Evolutionary conservation across 2,797 vertebrate species (phyloP).

Genomic region (Sebastolobus alascanus): DNA sequence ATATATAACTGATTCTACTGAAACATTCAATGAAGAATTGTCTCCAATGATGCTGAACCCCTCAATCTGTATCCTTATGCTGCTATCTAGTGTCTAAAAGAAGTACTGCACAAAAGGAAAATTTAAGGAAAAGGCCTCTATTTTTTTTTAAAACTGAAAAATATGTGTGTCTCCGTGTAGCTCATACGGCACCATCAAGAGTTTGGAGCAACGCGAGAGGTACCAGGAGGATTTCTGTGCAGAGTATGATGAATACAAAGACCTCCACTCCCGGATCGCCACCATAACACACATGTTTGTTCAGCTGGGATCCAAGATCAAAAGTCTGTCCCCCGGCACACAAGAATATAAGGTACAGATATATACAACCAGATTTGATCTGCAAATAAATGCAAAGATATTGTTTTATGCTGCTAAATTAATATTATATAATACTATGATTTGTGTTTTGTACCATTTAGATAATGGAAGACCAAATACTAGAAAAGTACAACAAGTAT

Average conservation of each 20-base stretch:
- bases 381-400: not conserved
- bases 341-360: conserved; percentile 86
- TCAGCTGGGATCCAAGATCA: conserved; percentile 89
- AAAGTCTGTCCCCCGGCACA: conserved; percentile 85
- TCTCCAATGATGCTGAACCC: not conserved
- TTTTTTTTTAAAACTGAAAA: not conserved
- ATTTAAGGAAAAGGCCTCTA: not conserved
- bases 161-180: conserved; percentile 65
- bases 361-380: not conserved
- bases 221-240: conserved; percentile 90
- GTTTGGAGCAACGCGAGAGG: conserved; percentile 82
- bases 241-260: conserved; percentile 88
- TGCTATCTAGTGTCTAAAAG: conserved; percentile 68
- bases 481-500: conserved; percentile 90
- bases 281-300: conserved; percentile 87
- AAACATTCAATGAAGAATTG: not conserved
- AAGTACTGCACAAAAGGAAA: conserved; percentile 15
- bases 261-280: conserved; percentile 85
- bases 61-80: conserved; percentile 8
- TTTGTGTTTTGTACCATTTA: conserved; percentile 70
- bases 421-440: not conserved
- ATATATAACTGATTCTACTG: not conserved
- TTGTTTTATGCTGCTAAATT: not conserved
- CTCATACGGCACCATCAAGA: conserved; percentile 81
- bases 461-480: conserved; percentile 89